Evolutionary conservation across 1,140 invertebrate species (phyloP), one percentile per base, ranked within the genome.

Genomic region (Eriocheir sinensis): DNA sequence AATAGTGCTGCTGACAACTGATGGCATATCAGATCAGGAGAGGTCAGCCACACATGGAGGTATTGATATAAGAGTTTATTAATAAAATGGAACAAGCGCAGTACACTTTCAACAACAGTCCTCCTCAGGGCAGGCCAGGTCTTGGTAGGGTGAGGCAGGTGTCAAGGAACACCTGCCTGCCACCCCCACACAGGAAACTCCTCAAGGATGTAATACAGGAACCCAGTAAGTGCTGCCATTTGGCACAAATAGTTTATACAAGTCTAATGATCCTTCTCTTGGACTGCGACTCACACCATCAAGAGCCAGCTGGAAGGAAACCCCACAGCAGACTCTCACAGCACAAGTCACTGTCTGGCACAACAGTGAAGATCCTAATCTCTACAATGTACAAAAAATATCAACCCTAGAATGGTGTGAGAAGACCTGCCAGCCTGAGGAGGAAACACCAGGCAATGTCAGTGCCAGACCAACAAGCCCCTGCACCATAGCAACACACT

Each of bases 81-180:
- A 94, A 85, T 94, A 91, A 91, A 92, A 94, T 85, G 94, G 94
- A 94, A 81, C 94, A 94, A 94, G 94, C 90, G 89, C n/a, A 92
- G 32, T 81, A 94, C 38, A 94, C 79, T 90, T 80, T 91, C 83
- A 88, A 94, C 88, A 89, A 80, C 36, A 91, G 60, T 91, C 44
- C 89, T 60, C 40, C 34, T 88, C 30, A 41, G 53, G 89, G 36
- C 81, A 91, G 27, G 48, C n/a, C 88, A 86, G 80, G 60, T n/a
- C 60, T 72, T 8, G 60, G 60, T n/a, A 27, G 15, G 30, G 48
- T 21, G 48, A 8, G 36, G 27, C 32, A 34, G 72, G 36, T 60
- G 34, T 4, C 17, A 80, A 80, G 40, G 60, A 91, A 40, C 17
- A 80, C 17, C n/a, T 32, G 12, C 8, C 38, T 32, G 48, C 21